phyloP scores from a whole-genome alignment of 2,797 vertebrate species.

The Microhierax caerulescens region DNA sequence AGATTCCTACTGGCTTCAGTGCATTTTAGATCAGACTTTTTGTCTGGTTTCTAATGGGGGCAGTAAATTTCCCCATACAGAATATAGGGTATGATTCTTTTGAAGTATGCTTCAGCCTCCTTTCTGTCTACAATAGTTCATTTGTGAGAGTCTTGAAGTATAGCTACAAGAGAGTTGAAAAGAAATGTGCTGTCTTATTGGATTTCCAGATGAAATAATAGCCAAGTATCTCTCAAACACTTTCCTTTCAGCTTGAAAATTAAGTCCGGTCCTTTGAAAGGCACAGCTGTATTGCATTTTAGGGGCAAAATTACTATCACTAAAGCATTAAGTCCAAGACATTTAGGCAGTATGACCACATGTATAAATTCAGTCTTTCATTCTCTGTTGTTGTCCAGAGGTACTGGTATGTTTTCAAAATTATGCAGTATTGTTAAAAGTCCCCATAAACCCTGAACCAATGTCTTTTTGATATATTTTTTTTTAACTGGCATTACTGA shows the following conservation, averaged over 20 bases:
- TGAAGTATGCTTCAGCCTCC: slow-evolving; percentile 45
- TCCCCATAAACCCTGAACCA: slow-evolving; percentile 7
- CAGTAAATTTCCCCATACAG: slow-evolving; percentile 53
- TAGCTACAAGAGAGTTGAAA: slow-evolving; percentile 38
- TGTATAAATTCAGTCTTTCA: slow-evolving; percentile 40
- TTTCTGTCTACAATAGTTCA: slow-evolving; percentile 41
- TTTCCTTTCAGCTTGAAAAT: slow-evolving; percentile 67
- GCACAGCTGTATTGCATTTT: slow-evolving; percentile 68
- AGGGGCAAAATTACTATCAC: slow-evolving; percentile 56
- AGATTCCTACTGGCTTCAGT: not conserved
- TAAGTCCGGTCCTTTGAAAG: slow-evolving; percentile 60
- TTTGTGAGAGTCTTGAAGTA: slow-evolving; percentile 55
- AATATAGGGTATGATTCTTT: slow-evolving; percentile 51
- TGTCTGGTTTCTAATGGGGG: slow-evolving; percentile 27
- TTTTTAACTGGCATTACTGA: slow-evolving; percentile 22
- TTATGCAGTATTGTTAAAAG: slow-evolving; percentile 47
- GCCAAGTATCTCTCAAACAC: slow-evolving; percentile 62
- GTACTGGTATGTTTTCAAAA: slow-evolving; percentile 44
- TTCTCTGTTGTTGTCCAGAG: slow-evolving; percentile 41
- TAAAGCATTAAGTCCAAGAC: slow-evolving; percentile 62
- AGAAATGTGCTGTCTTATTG: slow-evolving; percentile 61
- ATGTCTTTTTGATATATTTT: not conserved
- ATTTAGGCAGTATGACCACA: slow-evolving; percentile 31
- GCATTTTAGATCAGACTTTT: slow-evolving; percentile 40
- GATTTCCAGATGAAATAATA: slow-evolving; percentile 74